These are phyloP conservation scores for Tetragonisca angustula DNA, from an alignment of 2,888 invertebrate genomes.

Conservation along the genomic window DNA sequence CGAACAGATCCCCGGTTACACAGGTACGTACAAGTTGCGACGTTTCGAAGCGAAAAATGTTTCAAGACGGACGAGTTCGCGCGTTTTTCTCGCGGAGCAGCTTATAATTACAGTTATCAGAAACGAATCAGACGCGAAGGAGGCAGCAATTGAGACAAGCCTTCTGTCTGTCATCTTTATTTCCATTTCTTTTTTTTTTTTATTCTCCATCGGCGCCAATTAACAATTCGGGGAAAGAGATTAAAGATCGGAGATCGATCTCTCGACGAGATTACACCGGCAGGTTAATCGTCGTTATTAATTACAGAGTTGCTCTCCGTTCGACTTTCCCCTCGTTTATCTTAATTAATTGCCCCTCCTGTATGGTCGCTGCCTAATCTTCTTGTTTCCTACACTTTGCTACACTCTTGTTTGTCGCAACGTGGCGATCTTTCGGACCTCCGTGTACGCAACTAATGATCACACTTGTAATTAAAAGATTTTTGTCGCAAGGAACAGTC, in stretches of 20 bases:
- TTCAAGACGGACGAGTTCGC: neutral
- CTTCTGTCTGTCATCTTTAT: constrained; percentile 5
- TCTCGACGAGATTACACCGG: constrained; percentile 17
- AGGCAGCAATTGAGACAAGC: constrained; percentile 44
- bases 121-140: constrained; percentile 30
- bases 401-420: too few species aligned
- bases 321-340: constrained; percentile 4
- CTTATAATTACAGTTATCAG: constrained; percentile 49
- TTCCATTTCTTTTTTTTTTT: neutral
- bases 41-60: neutral
- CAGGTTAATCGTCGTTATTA: constrained; percentile 42
- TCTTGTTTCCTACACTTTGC: neutral
- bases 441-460: neutral
- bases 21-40: neutral
- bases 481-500: too few species aligned
- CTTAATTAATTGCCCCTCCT: constrained; percentile 43
- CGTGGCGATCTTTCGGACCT: neutral
- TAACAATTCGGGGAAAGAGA: constrained; percentile 44
- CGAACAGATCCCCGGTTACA: constrained; percentile 32
- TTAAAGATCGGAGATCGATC: constrained; percentile 30
- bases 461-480: too few species aligned
- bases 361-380: neutral
- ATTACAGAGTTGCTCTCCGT: constrained; percentile 20
- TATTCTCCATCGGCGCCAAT: constrained; percentile 12
- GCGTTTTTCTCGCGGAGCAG: constrained; percentile 10